phyloP scores from a whole-genome alignment of 2,797 vertebrate species.

The Pseudochirops corinnae region DNA sequence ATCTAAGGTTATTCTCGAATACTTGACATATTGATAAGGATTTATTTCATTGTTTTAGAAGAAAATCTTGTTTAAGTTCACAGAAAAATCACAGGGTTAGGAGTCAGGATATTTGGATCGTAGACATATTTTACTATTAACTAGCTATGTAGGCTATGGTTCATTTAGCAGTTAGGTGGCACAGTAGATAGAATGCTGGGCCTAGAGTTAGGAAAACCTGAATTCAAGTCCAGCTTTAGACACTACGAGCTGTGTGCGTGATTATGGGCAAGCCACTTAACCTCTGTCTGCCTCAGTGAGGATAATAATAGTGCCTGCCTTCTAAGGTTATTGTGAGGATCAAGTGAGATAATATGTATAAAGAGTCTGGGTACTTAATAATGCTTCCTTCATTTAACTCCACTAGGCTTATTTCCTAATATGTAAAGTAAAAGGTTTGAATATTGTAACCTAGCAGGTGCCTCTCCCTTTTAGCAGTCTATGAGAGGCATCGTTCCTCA shows the following conservation, averaged over 20 bases:
- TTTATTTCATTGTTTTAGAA: background rate
- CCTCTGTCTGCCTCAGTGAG: background rate
- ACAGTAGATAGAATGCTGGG: background rate
- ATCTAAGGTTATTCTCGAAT: background rate
- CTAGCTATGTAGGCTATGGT: background rate
- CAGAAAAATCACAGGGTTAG: background rate
- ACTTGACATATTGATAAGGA: background rate
- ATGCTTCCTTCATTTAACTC: background rate
- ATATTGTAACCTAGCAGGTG: background rate
- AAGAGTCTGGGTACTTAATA: background rate
- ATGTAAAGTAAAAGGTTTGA: background rate
- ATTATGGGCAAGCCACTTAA: background rate
- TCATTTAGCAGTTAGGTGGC: background rate
- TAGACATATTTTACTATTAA: background rate
- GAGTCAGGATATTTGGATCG: background rate
- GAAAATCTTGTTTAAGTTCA: background rate
- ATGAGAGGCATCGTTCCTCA: background rate
- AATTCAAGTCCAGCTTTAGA: background rate
- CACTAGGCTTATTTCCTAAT: background rate
- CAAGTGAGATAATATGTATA: background rate
- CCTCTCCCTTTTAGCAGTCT: background rate
- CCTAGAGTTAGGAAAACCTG: background rate
- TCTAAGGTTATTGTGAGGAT: background rate
- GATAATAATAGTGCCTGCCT: background rate
- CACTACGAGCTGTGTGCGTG: too few species aligned